Evolutionary conservation across 2,797 vertebrate genomes (phyloP).

Genomic region (Monodelphis domestica): DNA sequence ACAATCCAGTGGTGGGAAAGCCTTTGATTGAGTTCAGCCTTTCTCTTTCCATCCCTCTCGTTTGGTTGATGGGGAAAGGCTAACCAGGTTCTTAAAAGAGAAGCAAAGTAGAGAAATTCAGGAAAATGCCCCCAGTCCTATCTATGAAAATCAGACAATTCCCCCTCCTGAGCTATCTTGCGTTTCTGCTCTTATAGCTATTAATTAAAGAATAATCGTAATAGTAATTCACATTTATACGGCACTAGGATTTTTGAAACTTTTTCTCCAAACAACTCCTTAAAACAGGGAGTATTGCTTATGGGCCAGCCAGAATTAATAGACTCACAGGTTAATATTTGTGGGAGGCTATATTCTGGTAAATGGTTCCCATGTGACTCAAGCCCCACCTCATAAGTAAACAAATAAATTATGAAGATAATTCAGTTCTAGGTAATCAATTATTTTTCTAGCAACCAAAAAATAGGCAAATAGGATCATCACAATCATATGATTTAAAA

Average conservation of each 20-base stretch:
- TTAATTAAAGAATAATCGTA: background rate
- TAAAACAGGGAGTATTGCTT: background rate
- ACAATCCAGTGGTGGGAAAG: background rate
- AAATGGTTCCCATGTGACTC: background rate
- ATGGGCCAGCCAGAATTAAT: background rate
- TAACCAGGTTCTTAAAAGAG: background rate
- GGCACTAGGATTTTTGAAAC: background rate
- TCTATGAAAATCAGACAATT: background rate
- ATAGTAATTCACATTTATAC: background rate
- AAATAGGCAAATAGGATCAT: background rate
- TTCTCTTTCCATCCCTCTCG: background rate
- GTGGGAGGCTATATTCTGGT: background rate
- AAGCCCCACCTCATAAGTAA: background rate
- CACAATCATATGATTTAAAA: background rate
- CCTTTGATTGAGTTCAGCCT: background rate
- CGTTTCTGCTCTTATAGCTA: background rate
- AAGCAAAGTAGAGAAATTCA: background rate
- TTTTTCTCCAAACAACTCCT: background rate
- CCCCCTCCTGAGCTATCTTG: background rate
- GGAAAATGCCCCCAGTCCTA: background rate
- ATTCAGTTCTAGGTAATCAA: background rate
- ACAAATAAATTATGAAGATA: background rate
- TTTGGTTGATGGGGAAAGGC: background rate
- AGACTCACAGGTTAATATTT: background rate
- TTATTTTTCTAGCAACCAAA: background rate